Evolutionary conservation across 2,113 vertebrate genomes (phyloP).

Genomic region (Alligator mississippiensis): DNA sequence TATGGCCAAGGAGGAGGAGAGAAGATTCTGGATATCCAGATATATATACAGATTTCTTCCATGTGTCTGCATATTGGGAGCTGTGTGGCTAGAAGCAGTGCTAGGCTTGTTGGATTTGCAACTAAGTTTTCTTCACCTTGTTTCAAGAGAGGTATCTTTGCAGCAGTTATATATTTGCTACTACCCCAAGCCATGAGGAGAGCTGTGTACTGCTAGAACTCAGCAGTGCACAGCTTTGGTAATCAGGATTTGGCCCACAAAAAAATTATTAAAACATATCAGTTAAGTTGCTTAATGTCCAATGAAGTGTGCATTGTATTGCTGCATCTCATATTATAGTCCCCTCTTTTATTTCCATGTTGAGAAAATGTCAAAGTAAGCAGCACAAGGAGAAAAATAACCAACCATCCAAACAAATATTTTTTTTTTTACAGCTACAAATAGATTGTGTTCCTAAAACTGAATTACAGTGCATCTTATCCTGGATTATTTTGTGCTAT

Average conservation of each 20-base stretch:
- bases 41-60: neutral
- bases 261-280: neutral
- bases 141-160: neutral
- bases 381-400: slow-evolving; percentile 26
- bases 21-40: neutral
- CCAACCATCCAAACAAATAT: slow-evolving; percentile 57
- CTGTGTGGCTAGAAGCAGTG: neutral
- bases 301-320: neutral
- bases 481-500: slow-evolving; percentile 69
- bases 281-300: neutral
- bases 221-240: neutral
- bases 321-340: neutral
- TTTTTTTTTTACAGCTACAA: slow-evolving; percentile 36
- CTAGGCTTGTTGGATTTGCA: fast-evolving
- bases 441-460: slow-evolving; percentile 63
- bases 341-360: slow-evolving; percentile 41
- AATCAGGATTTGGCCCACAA: neutral
- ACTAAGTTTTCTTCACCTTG: fast-evolving
- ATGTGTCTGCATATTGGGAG: neutral
- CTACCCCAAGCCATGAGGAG: fast-evolving
- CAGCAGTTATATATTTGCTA: neutral
- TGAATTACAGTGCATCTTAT: slow-evolving; percentile 61
- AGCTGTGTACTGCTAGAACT: neutral
- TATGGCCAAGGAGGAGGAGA: neutral
- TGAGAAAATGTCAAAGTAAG: slow-evolving; percentile 72